These are phyloP conservation scores for Diplodus sargus DNA, from an alignment of 2,797 vertebrate genomes.

Conservation along the genomic window DNA sequence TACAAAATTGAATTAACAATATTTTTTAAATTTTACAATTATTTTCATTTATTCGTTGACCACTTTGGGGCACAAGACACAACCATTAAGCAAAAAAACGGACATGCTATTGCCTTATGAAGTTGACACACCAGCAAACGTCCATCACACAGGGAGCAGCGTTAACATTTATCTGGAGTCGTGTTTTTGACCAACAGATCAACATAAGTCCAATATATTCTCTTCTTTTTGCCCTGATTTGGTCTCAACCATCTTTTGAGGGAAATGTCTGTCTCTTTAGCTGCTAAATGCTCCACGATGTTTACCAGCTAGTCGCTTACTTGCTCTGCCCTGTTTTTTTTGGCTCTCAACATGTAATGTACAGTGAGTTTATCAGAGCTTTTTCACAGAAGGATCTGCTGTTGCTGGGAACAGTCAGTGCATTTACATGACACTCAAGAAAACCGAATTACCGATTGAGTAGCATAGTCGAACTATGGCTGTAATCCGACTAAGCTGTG, in stretches of 20 bases:
- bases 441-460: too few species aligned
- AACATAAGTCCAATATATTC: background rate
- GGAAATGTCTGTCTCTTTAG: background rate
- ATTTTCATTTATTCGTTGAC: background rate
- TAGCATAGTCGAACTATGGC: too few species aligned
- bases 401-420: background rate
- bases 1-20: too few species aligned
- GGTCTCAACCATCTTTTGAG: too few species aligned
- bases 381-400: background rate
- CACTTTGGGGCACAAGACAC: background rate
- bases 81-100: background rate
- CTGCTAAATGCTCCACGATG: background rate
- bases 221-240: background rate
- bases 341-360: too few species aligned
- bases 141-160: too few species aligned
- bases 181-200: background rate
- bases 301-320: background rate
- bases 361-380: background rate
- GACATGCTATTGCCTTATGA: too few species aligned
- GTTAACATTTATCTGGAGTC: background rate
- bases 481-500: too few species aligned
- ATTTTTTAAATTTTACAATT: too few species aligned
- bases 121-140: too few species aligned
- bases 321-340: background rate
- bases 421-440: too few species aligned